A percentile compares a stretch with the other conserved stretches of the same genome.
These are phyloP conservation scores for Aleiodes testaceus DNA, from an alignment of 2,888 invertebrate species.

Conservation along the genomic window DNA sequence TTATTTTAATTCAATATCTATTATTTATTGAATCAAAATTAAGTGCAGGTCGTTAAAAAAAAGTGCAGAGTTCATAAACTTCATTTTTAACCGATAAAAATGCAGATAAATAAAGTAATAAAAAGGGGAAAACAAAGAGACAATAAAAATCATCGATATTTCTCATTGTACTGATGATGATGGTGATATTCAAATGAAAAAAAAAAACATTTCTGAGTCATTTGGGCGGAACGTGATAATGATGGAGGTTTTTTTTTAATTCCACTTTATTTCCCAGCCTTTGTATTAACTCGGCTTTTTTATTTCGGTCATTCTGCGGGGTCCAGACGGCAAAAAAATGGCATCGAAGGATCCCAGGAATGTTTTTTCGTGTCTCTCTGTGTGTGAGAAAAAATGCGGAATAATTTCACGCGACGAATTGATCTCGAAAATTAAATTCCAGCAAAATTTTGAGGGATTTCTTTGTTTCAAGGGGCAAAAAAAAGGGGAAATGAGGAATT, in stretches of 20 bases:
- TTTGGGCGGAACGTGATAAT: constrained; percentile 54
- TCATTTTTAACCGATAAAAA: background rate
- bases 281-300: constrained; percentile 33
- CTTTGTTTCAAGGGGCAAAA: background rate
- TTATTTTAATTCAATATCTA: background rate
- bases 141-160: constrained; percentile 1
- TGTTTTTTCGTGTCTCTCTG: constrained; percentile 8
- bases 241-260: constrained; percentile 45
- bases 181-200: constrained; percentile 19
- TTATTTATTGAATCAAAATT: background rate
- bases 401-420: constrained; percentile 26
- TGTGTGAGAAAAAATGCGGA: background rate
- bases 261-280: constrained; percentile 25
- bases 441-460: background rate
- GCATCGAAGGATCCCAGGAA: constrained; percentile 7
- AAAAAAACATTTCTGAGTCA: constrained; percentile 49
- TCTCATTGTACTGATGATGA: constrained; percentile 6
- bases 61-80: background rate
- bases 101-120: background rate
- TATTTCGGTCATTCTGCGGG: constrained; percentile 27
- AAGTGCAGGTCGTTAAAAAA: constrained; percentile 18
- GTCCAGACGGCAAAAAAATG: constrained; percentile 24
- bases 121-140: background rate
- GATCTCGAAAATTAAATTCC: constrained; percentile 8
- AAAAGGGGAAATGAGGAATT: constrained; percentile 12